These are phyloP conservation scores for Musca domestica DNA, from an alignment of 1,140 invertebrate genomes.

Conservation along the genomic window DNA sequence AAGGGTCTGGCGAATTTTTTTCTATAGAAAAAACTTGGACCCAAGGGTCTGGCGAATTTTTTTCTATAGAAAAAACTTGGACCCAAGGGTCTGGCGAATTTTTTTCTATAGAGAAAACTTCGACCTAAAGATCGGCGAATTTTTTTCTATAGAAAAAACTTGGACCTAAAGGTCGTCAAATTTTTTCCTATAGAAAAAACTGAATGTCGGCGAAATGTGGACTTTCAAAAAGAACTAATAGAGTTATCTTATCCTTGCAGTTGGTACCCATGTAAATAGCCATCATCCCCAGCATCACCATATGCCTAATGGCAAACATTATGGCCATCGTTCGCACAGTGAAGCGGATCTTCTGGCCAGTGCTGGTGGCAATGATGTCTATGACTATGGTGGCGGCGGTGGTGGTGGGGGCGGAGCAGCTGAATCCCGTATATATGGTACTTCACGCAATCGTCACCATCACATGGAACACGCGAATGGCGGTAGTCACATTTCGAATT, in stretches of 20 bases:
- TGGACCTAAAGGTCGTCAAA: no score
- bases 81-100: no score
- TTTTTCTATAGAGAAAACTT: no score
- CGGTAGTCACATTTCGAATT: conserved; percentile 32
- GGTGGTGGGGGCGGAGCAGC: conserved; percentile 38
- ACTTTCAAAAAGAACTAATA: background rate
- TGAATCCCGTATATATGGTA: conserved; percentile 42
- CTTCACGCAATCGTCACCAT: conserved; percentile 39
- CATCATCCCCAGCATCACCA: conserved; percentile 31
- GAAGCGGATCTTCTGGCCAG: conserved; percentile 49
- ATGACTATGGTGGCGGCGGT: conserved; percentile 27
- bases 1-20: no score
- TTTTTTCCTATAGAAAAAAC: no score
- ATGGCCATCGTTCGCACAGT: conserved; percentile 51
- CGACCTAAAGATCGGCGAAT: background rate
- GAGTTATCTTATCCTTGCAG: background rate
- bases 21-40: no score
- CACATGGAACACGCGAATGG: conserved; percentile 26
- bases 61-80: background rate
- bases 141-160: no score
- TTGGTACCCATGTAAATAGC: conserved; percentile 37
- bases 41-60: no score
- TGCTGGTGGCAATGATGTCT: conserved; percentile 25
- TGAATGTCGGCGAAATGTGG: no score
- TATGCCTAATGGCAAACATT: conserved; percentile 50